Evolutionary conservation across 1,140 invertebrate species (phyloP), one percentile per base, ranked within the genome.

Genomic region (Formica selysi): DNA sequence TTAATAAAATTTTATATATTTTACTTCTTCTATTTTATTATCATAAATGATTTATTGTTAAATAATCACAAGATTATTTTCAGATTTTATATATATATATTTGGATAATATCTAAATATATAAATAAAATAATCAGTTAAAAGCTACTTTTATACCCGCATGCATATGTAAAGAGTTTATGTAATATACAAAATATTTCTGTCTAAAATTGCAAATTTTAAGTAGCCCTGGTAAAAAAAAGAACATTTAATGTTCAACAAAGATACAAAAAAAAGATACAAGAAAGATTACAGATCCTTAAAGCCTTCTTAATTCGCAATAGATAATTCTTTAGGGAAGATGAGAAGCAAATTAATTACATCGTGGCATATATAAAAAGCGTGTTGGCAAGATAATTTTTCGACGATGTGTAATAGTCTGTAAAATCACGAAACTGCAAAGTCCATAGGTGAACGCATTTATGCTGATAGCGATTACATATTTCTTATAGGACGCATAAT

Each of bases 361-460:
- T 65, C 13, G 32, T 16, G 16, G 48, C 16, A 51, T 48, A 2
- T 26, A 7, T 36, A 57, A 68, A 19, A 38, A 70, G 26, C 19
- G 19, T 8, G 22, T 57, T 44, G 65, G 54, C 54, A 19, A 71
- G 8, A 71, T 36, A 54, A 80, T 80, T 70, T 70, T 48, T 80
- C 36, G 41, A 57, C 11, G 44, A 19, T 54, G 68, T 70, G 70
- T 41, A 70, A 59, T 41, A 57, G 22, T 36, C 68, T 19, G 26
- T 48, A 74, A 83, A 74, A 19, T 74, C 68, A 48, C 11, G 11
- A 32, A 38, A 32, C 48, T 38, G 61, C 29, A 32, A 48, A n/a
- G 8, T 19, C 3, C 16, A 38, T 16, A 57, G 8, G 16, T 68
- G 54, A 22, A 68, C 7, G 0, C 41, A 44, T 38, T 59, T 71